Evolutionary conservation across 2,888 invertebrate species (phyloP).

Genomic region (Perizoma affinitatum): DNA sequence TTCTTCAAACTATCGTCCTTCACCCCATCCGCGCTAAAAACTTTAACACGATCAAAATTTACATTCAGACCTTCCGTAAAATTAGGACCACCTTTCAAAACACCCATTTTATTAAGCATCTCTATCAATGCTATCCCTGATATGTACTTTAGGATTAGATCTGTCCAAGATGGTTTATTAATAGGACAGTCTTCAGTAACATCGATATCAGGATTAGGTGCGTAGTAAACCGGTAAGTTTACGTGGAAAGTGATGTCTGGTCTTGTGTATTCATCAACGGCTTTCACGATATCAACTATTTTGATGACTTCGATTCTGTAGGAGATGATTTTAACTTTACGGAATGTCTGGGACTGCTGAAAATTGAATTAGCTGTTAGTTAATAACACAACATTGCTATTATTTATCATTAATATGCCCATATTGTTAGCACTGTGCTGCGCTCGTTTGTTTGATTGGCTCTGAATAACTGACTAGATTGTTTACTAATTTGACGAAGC

Average conservation of each 20-base stretch:
- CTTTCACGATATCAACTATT: constrained; percentile 41
- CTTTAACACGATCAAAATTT: constrained; percentile 23
- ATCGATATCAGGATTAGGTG: constrained; percentile 33
- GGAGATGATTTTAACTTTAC: constrained; percentile 24
- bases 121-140: constrained; percentile 37
- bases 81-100: constrained; percentile 37
- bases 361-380: constrained; percentile 1
- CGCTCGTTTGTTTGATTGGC: too few species aligned
- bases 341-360: constrained; percentile 3
- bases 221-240: constrained; percentile 46
- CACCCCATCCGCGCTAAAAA: constrained; percentile 18
- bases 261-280: constrained; percentile 43
- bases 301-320: constrained; percentile 40
- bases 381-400: not conserved
- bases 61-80: constrained; percentile 40
- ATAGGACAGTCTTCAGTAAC: constrained; percentile 6
- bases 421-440: too few species aligned
- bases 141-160: constrained; percentile 42
- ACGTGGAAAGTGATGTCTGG: constrained; percentile 41
- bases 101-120: constrained; percentile 42
- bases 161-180: constrained; percentile 35
- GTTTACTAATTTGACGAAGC: too few species aligned
- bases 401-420: too few species aligned
- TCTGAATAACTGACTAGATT: too few species aligned
- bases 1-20: not conserved